Percentiles rank a stretch among this genome's conserved stretches.
phyloP scores from a whole-genome alignment of 2,888 invertebrate genomes.

The Ephialtes manifestator region DNA sequence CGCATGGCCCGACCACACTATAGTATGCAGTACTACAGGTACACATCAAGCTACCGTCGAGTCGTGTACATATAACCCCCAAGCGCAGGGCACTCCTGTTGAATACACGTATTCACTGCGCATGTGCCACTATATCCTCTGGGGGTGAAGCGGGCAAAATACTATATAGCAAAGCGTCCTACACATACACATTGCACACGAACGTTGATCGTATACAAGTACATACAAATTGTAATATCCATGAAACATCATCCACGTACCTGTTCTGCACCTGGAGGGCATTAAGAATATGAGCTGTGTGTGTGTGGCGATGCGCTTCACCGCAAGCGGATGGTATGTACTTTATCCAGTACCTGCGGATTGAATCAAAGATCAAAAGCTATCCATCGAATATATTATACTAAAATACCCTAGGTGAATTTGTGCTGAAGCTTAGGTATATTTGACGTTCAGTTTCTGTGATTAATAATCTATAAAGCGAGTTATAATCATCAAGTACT shows the following conservation, averaged over 20 bases:
- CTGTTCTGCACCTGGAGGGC: background rate
- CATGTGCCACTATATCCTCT: constrained; percentile 30
- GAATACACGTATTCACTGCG: constrained; percentile 49
- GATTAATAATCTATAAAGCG: background rate
- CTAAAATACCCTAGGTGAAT: background rate
- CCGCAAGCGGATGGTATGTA: background rate
- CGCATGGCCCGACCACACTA: constrained; percentile 47
- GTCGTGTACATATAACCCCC: constrained; percentile 13
- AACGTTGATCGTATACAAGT: background rate
- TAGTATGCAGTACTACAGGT: constrained; percentile 23
- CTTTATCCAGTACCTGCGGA: constrained; percentile 12
- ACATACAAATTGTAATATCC: background rate
- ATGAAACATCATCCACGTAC: constrained; percentile 1
- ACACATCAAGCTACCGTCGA: constrained; percentile 19
- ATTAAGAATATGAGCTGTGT: constrained; percentile 8
- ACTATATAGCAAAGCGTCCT: background rate
- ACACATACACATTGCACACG: background rate
- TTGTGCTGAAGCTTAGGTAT: background rate
- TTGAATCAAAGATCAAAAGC: constrained; percentile 13
- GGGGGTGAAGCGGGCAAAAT: constrained; percentile 17
- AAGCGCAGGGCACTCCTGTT: constrained; percentile 51
- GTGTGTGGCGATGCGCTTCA: background rate
- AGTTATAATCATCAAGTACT: background rate
- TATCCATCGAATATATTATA: background rate
- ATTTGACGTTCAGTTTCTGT: too few relatives aligned